phyloP scores from a whole-genome alignment of 2,797 vertebrate genomes.

The Myotis vivesi region DNA sequence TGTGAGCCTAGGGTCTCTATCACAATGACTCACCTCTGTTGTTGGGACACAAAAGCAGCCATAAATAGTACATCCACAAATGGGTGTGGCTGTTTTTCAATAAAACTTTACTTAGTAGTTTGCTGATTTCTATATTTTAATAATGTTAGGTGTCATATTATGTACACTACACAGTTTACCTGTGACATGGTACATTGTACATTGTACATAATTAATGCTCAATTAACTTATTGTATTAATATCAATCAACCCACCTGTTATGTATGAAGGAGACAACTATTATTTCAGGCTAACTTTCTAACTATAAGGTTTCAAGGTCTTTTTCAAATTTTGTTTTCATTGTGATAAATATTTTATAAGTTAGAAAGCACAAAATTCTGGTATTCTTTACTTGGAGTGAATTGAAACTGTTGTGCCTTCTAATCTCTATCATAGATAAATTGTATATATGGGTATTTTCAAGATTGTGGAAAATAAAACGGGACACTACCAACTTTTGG shows the following conservation, averaged over 20 bases:
- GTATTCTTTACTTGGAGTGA: neutral
- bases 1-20: neutral
- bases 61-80: neutral
- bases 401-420: neutral
- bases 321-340: neutral
- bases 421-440: neutral
- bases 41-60: neutral
- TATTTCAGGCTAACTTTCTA: constrained; percentile 5
- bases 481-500: neutral
- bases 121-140: neutral
- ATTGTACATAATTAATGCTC: neutral
- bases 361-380: neutral
- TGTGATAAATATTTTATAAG: neutral
- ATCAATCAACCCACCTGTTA: neutral
- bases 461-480: neutral
- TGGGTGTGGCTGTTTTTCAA: neutral
- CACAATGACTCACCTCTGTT: neutral
- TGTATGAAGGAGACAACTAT: neutral
- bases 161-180: neutral
- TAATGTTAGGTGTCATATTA: neutral
- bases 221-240: neutral
- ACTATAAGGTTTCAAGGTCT: neutral
- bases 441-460: neutral
- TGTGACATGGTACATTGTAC: neutral
- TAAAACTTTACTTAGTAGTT: neutral